Percentiles rank a stretch among this genome's conserved stretches.
These are phyloP conservation scores for Apoderus coryli DNA, from an alignment of 2,888 invertebrate species.

Conservation along the genomic window DNA sequence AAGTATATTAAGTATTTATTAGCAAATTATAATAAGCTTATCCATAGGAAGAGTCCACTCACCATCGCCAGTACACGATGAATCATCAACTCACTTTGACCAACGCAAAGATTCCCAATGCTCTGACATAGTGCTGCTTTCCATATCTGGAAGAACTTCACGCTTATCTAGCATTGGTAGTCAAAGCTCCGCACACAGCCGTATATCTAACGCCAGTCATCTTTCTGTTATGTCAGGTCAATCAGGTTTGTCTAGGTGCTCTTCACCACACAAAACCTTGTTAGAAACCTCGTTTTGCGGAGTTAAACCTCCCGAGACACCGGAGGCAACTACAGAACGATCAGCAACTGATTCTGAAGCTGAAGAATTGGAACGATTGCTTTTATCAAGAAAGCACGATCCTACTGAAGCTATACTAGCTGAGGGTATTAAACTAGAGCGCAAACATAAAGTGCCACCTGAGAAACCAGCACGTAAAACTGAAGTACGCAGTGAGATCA, in stretches of 20 bases:
- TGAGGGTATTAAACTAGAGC: conserved; percentile 39
- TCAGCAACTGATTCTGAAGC: conserved; percentile 26
- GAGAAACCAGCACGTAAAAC: conserved; percentile 12
- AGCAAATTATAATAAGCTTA: too few relatives aligned
- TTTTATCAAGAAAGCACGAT: conserved; percentile 47
- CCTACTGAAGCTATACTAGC: conserved; percentile 49
- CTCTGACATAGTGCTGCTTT: conserved; percentile 62
- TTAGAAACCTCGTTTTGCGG: conserved; percentile 86
- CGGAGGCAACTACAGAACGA: conserved; percentile 17
- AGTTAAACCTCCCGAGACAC: conserved; percentile 44
- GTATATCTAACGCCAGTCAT: conserved; percentile 38
- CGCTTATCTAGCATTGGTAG: conserved; percentile 71
- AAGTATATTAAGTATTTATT: too few relatives aligned
- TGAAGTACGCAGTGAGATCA: conserved; percentile 14
- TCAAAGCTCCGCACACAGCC: conserved; percentile 41
- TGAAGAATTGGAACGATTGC: conserved; percentile 38
- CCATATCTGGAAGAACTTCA: conserved; percentile 65
- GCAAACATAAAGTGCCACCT: conserved; percentile 9
- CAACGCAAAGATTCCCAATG: conserved; percentile 40
- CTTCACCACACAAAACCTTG: conserved; percentile 83
- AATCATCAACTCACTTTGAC: conserved; percentile 18
- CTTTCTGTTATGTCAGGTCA: conserved; percentile 41
- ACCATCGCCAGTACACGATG: conserved; percentile 22
- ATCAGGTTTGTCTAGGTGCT: conserved; percentile 49
- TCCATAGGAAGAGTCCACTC: conserved; percentile 28